Evolutionary conservation across 30 jellyfish, hydroid and myxozoan species (phyloP), one percentile per base, ranked within the genome.

Genomic region (Pelagia noctiluca): DNA sequence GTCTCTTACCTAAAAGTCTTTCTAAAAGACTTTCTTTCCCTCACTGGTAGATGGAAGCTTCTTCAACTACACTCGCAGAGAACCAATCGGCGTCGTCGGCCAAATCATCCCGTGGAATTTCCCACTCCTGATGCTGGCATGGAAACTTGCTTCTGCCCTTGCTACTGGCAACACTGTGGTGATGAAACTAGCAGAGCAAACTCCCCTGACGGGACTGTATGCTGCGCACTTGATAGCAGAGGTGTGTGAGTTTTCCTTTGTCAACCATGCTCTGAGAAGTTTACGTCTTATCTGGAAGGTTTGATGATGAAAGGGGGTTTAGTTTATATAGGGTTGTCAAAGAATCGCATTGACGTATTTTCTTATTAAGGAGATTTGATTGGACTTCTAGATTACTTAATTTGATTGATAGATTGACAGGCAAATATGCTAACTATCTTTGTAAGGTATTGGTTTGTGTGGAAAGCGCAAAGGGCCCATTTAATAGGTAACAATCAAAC

Each of bases 41-140:
- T 42, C 16, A 8, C 26, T 52, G 7, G 2, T 52, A 52, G 68
- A 52, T 52, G 68, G 68, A 10, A 19, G 26, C 68, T 52, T 3
- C 26, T 52, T 52, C 26, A 52, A 19, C 68, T 52, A 52, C 26
- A 52, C 68, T 4, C 85, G 99, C 23, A 96, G 85, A 30, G 99
- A 93, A 61, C 97, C 99, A 8, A 77, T 93, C 60, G 99, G 99
- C 47, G 93, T 93, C 38, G 88, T 88, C 52, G 99, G 99, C 26
- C 99, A 93, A 60, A 93, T 93, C 83, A 93, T 93, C 57, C 99
- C 99, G 1, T 93, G 99, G 99, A 93, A 93, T 83, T 93, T 87
- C 67, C 99, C 99, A 0, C 80, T 87, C 22, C 31, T 87, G 71
- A 87, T 93, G 99, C 97, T 65, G 52, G 99, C 97, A 35, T 93